Evolutionary conservation across 2,888 invertebrate genomes (phyloP).

Genomic region (Lymantria dispar): DNA sequence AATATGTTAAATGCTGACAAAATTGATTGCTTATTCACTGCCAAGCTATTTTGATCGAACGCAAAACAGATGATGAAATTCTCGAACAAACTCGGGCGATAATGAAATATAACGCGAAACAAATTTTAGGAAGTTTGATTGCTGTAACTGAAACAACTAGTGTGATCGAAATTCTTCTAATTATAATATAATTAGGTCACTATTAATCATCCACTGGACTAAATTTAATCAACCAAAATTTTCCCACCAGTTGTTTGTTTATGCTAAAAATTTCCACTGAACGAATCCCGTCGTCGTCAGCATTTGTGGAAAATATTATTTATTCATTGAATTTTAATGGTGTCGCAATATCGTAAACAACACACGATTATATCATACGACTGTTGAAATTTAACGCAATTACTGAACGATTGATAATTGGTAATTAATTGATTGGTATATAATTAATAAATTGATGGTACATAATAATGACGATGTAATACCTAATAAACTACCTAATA

Average conservation of each 20-base stretch:
- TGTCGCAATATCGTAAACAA: constrained; percentile 6
- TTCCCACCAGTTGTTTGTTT: constrained; percentile 53
- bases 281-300: constrained; percentile 21
- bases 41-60: no score
- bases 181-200: constrained; percentile 15
- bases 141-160: neutral
- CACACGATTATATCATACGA: no score
- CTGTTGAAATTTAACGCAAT: no score
- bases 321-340: constrained; percentile 31
- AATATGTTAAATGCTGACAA: no score
- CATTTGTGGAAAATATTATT: constrained; percentile 31
- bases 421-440: no score
- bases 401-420: no score
- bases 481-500: no score
- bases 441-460: no score
- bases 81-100: neutral
- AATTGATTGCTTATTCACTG: no score
- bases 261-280: constrained; percentile 33
- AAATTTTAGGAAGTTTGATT: neutral
- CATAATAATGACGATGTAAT: no score
- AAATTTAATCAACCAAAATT: constrained; percentile 37
- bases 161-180: neutral
- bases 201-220: constrained; percentile 12
- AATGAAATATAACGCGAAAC: neutral
- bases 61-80: neutral